Conservation (phyloP, 2,888 invertebrate species). For the Eustalomyia histrio region DNA sequence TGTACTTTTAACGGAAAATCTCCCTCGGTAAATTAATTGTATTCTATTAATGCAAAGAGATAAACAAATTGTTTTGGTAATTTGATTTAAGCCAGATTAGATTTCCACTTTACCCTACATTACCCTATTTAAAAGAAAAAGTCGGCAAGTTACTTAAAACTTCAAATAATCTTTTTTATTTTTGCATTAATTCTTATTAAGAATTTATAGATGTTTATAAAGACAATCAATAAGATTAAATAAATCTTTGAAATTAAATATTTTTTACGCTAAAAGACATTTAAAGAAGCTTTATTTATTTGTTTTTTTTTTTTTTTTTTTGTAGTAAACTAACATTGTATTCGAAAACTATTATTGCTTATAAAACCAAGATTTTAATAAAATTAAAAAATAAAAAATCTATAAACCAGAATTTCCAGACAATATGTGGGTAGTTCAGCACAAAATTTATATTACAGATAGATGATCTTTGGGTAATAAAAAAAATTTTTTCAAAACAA, state of each 20-base stretch:
- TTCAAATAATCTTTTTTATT: neutral
- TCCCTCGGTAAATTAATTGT: no score
- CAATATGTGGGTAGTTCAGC: slow-evolving; percentile 32
- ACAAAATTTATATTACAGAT: slow-evolving; percentile 12
- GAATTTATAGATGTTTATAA: slow-evolving; percentile 39
- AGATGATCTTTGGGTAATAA: slow-evolving; percentile 28
- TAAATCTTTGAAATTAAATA: slow-evolving; percentile 19
- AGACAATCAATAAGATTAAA: slow-evolving; percentile 35
- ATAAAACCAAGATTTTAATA: slow-evolving; percentile 12
- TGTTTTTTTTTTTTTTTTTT: neutral
- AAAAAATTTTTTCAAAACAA: slow-evolving; percentile 25
- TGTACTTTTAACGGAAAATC: no score
- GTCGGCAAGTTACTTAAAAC: slow-evolving; percentile 39
- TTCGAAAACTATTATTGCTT: neutral
- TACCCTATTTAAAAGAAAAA: slow-evolving; percentile 12
- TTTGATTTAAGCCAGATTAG: no score
- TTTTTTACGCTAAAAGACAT: slow-evolving; percentile 1
- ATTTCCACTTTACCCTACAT: no score
- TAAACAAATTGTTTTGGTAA: no score
- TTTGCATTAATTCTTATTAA: slow-evolving; percentile 19
- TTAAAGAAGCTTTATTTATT: slow-evolving; percentile 22
- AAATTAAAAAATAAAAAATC: slow-evolving; percentile 15
- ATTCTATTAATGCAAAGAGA: no score
- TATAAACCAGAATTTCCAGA: slow-evolving; percentile 35
- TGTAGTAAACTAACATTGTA: neutral